Evolutionary conservation across 2,888 invertebrate species (phyloP), one percentile per base, ranked within the genome.

Genomic region (Tridacna gigas): DNA sequence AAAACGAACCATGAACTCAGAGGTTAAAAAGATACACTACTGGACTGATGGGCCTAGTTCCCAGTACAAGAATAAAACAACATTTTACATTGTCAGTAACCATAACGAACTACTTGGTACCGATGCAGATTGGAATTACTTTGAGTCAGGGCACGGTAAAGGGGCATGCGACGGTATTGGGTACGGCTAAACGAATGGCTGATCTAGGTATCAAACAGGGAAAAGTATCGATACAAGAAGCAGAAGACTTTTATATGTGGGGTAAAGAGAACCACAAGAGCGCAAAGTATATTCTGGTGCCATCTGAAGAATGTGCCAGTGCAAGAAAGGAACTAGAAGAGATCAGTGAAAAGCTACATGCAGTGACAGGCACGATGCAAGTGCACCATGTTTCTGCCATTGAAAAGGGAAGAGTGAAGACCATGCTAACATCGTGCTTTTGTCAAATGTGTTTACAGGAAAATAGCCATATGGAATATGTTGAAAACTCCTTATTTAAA

Each of bases 111-210:
- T 79, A 15, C 76, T 74, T 74, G 79, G 77, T 4, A n/a, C 47
- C 3, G 12, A 56, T 1, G 83, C 88, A 5, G 69, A 26, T 5
- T 88, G 89, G n/a, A n/a, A n/a, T n/a, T n/a, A n/a, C n/a, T n/a
- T n/a, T n/a, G 88, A 89, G 47, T 48, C 79, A 0, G 86, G 86
- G 0, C 83, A 86, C 45, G 78, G 81, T 0, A 88, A 84, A 7
- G 83, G 88, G 12, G 80, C 82, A n/a, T 18, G 83, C 79, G 0
- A 51, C 75, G 0, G 84, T 80, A n/a, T n/a, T n/a, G 4, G 79
- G 84, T 20, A 82, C 82, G 4, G 60, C 79, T 0, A 86, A 82
- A 25, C 45, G 81, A 47, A 80, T 74, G 75, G 82, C 87, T 13
- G 85, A 87, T 28, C 20, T 51, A 25, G 66, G 76, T 20, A 47